These are phyloP conservation scores for Harpagifer antarcticus DNA, from an alignment of 2,797 vertebrate genomes.

Conservation along the genomic window DNA sequence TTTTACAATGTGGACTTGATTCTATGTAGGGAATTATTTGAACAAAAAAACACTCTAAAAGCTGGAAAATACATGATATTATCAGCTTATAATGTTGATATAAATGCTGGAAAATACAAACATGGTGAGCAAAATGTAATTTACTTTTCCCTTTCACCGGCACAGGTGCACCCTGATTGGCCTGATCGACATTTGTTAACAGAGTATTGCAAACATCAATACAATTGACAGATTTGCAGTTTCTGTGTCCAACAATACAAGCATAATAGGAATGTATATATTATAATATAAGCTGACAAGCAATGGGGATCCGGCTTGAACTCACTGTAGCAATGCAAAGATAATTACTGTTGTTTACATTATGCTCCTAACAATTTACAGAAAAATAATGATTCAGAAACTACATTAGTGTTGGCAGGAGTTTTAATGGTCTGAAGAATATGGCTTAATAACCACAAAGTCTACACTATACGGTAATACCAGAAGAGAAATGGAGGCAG, in stretches of 20 bases:
- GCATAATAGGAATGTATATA: slow-evolving; percentile 17
- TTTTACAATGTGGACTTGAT: slow-evolving; percentile 2
- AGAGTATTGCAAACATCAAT: slow-evolving; percentile 1
- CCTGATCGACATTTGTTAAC: slow-evolving; percentile 14
- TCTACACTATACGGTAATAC: slow-evolving; percentile 26
- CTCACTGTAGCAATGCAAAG: slow-evolving; percentile 37
- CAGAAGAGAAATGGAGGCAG: slow-evolving; percentile 19
- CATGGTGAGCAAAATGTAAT: slow-evolving; percentile 54
- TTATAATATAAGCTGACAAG: slow-evolving; percentile 29
- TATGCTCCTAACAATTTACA: slow-evolving; percentile 48
- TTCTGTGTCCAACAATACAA: slow-evolving; percentile 9
- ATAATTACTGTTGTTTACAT: slow-evolving; percentile 61
- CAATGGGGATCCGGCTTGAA: slow-evolving; percentile 6
- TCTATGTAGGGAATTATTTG: slow-evolving; percentile 11
- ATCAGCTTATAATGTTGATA: slow-evolving; percentile 42
- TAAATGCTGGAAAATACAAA: slow-evolving; percentile 46
- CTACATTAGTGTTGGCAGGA: slow-evolving; percentile 47
- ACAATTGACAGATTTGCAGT: slow-evolving; percentile 12
- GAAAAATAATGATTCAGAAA: slow-evolving; percentile 45
- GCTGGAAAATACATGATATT: slow-evolving; percentile 20
- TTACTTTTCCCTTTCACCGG: slow-evolving; percentile 34
- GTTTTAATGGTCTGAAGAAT: slow-evolving; percentile 57
- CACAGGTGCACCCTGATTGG: slow-evolving; percentile 4
- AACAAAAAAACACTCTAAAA: slow-evolving; percentile 30
- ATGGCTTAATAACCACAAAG: slow-evolving; percentile 59